These are phyloP conservation scores for Eristalinus sepulchralis DNA, from an alignment of 2,888 invertebrate genomes.

Conservation along the genomic window DNA sequence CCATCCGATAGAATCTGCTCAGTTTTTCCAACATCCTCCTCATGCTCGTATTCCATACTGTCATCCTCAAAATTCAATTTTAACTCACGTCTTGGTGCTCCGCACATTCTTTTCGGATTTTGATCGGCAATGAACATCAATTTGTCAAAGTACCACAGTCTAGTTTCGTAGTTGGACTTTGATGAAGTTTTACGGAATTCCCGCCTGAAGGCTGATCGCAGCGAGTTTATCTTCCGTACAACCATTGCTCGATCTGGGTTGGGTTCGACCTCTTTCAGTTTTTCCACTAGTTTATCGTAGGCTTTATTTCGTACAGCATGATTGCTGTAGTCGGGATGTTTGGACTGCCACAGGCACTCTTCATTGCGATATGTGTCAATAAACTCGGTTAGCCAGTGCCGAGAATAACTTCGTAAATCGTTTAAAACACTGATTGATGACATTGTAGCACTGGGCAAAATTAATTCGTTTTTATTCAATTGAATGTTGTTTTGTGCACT, in stretches of 20 bases:
- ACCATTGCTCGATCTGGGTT: constrained; percentile 80
- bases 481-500: background rate
- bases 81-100: constrained; percentile 75
- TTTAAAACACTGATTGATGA: constrained; percentile 75
- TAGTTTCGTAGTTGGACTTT: constrained; percentile 78
- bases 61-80: constrained; percentile 78
- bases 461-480: background rate
- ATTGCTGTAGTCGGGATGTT: constrained; percentile 80
- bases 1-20: constrained; percentile 37
- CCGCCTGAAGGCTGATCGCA: constrained; percentile 79
- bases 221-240: constrained; percentile 79
- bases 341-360: constrained; percentile 79
- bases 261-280: constrained; percentile 79
- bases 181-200: constrained; percentile 77
- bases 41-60: constrained; percentile 78
- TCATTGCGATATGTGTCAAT: constrained; percentile 79
- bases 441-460: constrained; percentile 38
- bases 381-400: constrained; percentile 80
- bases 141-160: constrained; percentile 79
- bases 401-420: constrained; percentile 79
- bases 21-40: constrained; percentile 72
- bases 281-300: constrained; percentile 79
- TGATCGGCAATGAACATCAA: constrained; percentile 79
- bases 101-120: constrained; percentile 76
- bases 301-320: constrained; percentile 78